Evolutionary conservation across 2,113 vertebrate genomes (phyloP).

Genomic region (Gymnocephalus cernua): DNA sequence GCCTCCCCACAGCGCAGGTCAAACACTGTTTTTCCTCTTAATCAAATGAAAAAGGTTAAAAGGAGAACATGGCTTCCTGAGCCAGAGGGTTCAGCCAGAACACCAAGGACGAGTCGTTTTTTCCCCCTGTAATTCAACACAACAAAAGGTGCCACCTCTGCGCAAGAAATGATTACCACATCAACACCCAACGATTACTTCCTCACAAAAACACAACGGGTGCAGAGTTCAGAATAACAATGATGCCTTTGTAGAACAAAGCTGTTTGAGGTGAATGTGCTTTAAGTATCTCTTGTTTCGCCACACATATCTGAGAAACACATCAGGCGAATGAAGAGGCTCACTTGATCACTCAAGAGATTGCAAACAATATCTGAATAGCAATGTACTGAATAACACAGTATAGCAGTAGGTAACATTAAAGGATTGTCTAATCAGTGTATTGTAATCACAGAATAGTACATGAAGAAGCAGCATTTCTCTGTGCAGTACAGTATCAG

Average conservation of each 20-base stretch:
- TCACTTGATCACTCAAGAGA: conserved; percentile 11
- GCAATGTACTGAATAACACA: neutral
- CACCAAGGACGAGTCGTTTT: conserved; percentile 56
- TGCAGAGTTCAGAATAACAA: conserved; percentile 49
- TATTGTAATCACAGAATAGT: neutral
- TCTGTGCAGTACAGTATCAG: neutral
- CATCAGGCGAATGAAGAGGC: conserved; percentile 23
- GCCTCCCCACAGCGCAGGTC: conserved; percentile 57
- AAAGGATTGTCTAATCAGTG: neutral
- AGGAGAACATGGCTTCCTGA: conserved; percentile 63
- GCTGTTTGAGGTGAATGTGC: conserved; percentile 13
- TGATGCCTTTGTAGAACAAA: conserved; percentile 41
- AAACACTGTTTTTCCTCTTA: conserved; percentile 68
- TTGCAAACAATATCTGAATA: conserved; percentile 3
- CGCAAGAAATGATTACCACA: conserved; percentile 47
- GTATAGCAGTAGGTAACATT: neutral
- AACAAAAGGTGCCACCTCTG: conserved; percentile 54
- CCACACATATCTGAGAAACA: neutral
- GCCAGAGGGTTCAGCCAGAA: conserved; percentile 60
- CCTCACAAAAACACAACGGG: conserved; percentile 29
- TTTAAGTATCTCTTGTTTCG: conserved; percentile 25
- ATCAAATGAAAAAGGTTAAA: conserved; percentile 77
- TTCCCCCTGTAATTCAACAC: conserved; percentile 38
- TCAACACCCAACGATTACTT: conserved; percentile 33
- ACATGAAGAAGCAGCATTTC: neutral